Evolutionary conservation across 2,113 vertebrate species (phyloP).

Genomic region (Rhinoderma darwinii): DNA sequence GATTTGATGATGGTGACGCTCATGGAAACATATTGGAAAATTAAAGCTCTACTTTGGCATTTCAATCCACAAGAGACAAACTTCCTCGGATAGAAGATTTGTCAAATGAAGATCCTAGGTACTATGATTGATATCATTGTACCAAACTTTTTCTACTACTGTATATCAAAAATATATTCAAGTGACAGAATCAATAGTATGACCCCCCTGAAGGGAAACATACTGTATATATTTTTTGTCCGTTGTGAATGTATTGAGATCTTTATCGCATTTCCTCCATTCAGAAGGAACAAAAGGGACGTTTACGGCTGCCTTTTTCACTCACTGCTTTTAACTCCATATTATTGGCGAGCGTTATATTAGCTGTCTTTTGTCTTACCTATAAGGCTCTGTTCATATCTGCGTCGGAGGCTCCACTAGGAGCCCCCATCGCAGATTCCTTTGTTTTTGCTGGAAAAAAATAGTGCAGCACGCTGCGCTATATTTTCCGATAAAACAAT

Average conservation of each 20-base stretch:
- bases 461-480: too few relatives aligned
- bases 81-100: conserved; percentile 44
- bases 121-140: conserved; percentile 46
- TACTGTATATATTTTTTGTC: conserved; percentile 29
- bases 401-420: too few relatives aligned
- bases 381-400: too few relatives aligned
- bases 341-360: not conserved
- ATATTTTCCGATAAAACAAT: too few relatives aligned
- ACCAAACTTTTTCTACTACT: conserved; percentile 35
- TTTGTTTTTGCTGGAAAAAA: too few relatives aligned
- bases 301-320: not conserved
- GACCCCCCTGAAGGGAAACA: conserved; percentile 1
- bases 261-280: not conserved
- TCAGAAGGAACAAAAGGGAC: not conserved
- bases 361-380: not conserved
- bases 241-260: conserved; percentile 1
- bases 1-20: conserved; percentile 22
- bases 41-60: conserved; percentile 28
- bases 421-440: too few relatives aligned
- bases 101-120: conserved; percentile 16
- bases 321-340: not conserved
- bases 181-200: conserved; percentile 60
- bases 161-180: conserved; percentile 57
- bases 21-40: conserved; percentile 37
- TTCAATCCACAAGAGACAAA: conserved; percentile 33